Base-by-base conservation (phyloP, 1,140 invertebrate genomes). In the Dendroctonus ponderosae region DNA sequence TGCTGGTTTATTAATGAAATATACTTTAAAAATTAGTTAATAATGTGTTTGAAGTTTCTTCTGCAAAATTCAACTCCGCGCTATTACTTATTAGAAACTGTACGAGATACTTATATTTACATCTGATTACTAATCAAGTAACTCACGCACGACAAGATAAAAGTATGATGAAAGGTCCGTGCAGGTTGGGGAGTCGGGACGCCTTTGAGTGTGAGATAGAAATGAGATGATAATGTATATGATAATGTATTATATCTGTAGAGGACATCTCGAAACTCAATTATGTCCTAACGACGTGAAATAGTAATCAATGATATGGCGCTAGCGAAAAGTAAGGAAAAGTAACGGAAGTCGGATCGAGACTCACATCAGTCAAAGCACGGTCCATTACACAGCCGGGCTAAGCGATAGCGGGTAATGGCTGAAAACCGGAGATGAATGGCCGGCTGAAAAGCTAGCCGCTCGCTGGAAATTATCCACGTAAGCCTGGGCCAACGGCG, bases 361-460 rank as follows among this genome's bases (percentile, higher is more conserved):
- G 50, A 67, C 64, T 68, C 57, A 66, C 71, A 75, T 75, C 72
- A 74, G 67, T 75, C 74, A 75, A 70, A 72, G 70, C 67, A 75
- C 72, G 74, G 71, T 73, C 74, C 72, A 75, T 75, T 75, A 75
- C 72, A 69, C 72, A 63, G 65, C 44, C 66, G 63, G 71, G 68
- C 67, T 72, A 72, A 74, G 71, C 74, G 72, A 75, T 75, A 75
- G 71, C 72, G 72, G 72, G 72, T 75, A 75, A 75, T 75, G 74
- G 74, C 70, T 70, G 71, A 70, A 71, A 71, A 71, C 69, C 74
- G 69, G 72, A 75, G 74, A 75, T 75, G 74, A 73, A 75, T 75
- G 74, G 72, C 73, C 73, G 71, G 71, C 69, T 70, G 71, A 75
- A 74, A 74, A 69, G 74, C 71, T 70, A 72, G 65, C 60, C 69